Percentiles rank a stretch among this genome's conserved stretches.
Conservation (phyloP, 1,140 invertebrate genomes). For the Euwallacea fornicatus region DNA sequence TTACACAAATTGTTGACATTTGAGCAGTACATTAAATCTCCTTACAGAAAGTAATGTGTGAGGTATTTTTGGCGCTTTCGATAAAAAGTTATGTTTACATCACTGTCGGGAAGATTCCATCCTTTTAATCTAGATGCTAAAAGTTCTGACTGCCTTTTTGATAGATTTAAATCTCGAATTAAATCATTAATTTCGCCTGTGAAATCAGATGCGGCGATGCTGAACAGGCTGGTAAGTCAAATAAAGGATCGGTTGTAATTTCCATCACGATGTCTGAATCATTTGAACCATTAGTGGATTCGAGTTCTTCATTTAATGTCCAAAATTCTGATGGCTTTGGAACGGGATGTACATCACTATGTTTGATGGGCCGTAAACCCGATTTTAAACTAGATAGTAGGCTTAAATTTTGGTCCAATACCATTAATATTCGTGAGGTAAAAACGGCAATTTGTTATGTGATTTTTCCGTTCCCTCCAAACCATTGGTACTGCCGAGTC, state of each 20-base stretch:
- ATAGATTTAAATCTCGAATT: constrained; percentile 3
- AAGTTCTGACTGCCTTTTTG: not conserved
- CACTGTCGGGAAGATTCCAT: not conserved
- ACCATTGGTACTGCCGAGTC: not conserved
- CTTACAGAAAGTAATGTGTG: not conserved
- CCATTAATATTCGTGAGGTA: too few relatives aligned
- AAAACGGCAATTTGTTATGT: not conserved
- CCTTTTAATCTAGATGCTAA: not conserved
- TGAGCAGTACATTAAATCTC: not conserved
- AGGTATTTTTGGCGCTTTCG: not conserved
- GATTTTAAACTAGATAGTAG: not conserved
- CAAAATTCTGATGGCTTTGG: not conserved
- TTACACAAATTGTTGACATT: not conserved
- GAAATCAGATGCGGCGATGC: not conserved
- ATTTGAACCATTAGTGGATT: not conserved
- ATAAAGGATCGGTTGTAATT: not conserved
- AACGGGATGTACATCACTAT: not conserved
- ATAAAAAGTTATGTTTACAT: not conserved
- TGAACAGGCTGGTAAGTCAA: not conserved
- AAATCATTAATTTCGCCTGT: not conserved
- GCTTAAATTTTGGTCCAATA: not conserved
- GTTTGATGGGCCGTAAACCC: not conserved
- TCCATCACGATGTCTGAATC: not conserved
- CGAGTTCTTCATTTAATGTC: not conserved
- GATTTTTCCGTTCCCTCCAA: not conserved